Evolutionary conservation across 2,888 invertebrate species (phyloP).

Genomic region (Julus scandinavius): DNA sequence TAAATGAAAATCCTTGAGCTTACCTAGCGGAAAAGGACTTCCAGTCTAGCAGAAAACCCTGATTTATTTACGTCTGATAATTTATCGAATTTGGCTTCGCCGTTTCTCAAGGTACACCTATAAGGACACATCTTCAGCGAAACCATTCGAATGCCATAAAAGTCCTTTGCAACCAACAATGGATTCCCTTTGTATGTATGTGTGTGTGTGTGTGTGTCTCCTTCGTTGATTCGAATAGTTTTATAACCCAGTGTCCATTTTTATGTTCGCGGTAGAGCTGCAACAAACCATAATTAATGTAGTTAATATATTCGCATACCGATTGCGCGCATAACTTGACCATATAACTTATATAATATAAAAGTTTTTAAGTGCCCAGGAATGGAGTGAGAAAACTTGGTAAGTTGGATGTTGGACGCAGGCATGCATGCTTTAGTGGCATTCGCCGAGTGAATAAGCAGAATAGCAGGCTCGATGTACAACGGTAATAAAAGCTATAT

Average conservation of each 20-base stretch:
- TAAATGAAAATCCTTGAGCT: not conserved
- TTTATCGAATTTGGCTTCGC: not conserved
- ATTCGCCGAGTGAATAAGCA: slow-evolving; percentile 37
- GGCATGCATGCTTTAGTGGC: slow-evolving; percentile 35
- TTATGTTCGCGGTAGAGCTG: not conserved
- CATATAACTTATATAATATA: not conserved
- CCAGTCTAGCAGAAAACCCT: not conserved
- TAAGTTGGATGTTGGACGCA: not conserved
- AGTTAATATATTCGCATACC: not conserved
- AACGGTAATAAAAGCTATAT: slow-evolving; percentile 41
- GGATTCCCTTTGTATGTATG: not conserved
- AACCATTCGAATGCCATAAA: not conserved
- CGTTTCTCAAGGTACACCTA: not conserved
- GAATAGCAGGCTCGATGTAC: not conserved
- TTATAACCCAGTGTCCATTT: not conserved
- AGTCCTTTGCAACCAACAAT: not conserved
- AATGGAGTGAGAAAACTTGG: slow-evolving; percentile 34
- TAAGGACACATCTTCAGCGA: no score
- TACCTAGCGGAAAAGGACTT: no score
- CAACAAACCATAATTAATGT: slow-evolving; percentile 4
- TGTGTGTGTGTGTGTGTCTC: not conserved
- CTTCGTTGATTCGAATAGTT: not conserved
- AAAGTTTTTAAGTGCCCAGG: slow-evolving; percentile 1
- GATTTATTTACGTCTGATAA: slow-evolving; percentile 11
- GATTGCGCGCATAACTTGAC: slow-evolving; percentile 39